A percentile compares a stretch with the other conserved stretches of the same genome.
These are phyloP conservation scores for Agriopis aurantiaria DNA, from an alignment of 2,888 invertebrate genomes.

Conservation along the genomic window DNA sequence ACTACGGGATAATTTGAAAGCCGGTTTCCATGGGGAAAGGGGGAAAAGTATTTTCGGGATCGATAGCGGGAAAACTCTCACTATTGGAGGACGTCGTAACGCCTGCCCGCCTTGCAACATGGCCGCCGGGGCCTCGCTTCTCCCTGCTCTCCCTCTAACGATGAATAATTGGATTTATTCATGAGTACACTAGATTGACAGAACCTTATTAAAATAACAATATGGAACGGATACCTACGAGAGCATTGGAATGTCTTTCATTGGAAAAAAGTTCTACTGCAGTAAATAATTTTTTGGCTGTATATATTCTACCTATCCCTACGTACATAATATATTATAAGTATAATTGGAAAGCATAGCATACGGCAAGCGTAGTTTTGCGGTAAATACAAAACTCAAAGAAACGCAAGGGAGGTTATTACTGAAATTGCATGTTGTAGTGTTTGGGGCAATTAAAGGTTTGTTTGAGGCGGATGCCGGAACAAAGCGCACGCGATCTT, in stretches of 20 bases:
- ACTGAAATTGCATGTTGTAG: slow-evolving; percentile 71
- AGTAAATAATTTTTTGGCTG: too few relatives aligned
- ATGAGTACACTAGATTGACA: slow-evolving; percentile 10
- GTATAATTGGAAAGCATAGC: slow-evolving; percentile 39
- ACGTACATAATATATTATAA: too few relatives aligned
- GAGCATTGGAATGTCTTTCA: background rate
- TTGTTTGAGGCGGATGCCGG: slow-evolving; percentile 74
- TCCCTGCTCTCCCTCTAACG: slow-evolving; percentile 44
- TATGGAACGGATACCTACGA: background rate
- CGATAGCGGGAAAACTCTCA: slow-evolving; percentile 71
- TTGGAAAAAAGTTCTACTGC: too few relatives aligned
- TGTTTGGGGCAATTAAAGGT: slow-evolving; percentile 72
- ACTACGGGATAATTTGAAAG: slow-evolving; percentile 15
- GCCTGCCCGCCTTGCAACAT: slow-evolving; percentile 72
- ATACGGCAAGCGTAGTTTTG: slow-evolving; percentile 64
- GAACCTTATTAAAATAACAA: background rate
- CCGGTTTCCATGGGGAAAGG: slow-evolving; percentile 45
- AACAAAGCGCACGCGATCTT: slow-evolving; percentile 81
- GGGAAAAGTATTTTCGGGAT: slow-evolving; percentile 70
- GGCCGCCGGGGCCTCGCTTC: slow-evolving; percentile 62
- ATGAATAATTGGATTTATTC: slow-evolving; percentile 40
- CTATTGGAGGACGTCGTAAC: slow-evolving; percentile 72
- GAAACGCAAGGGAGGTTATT: slow-evolving; percentile 62
- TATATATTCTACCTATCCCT: too few relatives aligned
- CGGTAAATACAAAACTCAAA: slow-evolving; percentile 48